Conservation (phyloP, 2,888 invertebrate genomes). For the Drosophila imparisetae region DNA sequence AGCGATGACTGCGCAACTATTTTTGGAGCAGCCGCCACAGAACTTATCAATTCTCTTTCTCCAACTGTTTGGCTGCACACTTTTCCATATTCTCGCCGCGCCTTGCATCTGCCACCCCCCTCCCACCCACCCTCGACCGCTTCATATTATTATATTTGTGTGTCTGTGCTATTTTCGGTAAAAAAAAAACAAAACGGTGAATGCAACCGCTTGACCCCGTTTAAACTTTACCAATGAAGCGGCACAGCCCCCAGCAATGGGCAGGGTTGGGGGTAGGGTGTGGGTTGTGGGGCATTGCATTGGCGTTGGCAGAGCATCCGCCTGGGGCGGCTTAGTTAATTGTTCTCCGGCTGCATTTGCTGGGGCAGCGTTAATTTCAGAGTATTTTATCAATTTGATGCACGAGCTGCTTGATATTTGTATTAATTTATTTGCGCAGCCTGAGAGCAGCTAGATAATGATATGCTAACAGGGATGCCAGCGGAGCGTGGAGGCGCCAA, state of each 20-base stretch:
- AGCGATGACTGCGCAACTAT: constrained; percentile 63
- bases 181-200: constrained; percentile 45
- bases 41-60: constrained; percentile 55
- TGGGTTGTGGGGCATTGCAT: neutral
- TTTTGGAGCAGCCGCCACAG: constrained; percentile 63
- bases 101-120: neutral
- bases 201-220: constrained; percentile 80
- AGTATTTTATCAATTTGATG: constrained; percentile 63
- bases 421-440: constrained; percentile 70
- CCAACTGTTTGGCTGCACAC: constrained; percentile 35
- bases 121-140: constrained; percentile 5
- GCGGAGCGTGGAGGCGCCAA: constrained; percentile 4
- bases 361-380: constrained; percentile 34
- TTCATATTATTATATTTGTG: constrained; percentile 64
- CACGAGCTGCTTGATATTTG: constrained; percentile 55
- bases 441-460: constrained; percentile 29
- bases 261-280: neutral
- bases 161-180: constrained; percentile 73
- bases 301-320: constrained; percentile 19
- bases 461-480: neutral
- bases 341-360: constrained; percentile 35
- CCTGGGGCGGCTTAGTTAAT: constrained; percentile 37
- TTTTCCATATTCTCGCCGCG: constrained; percentile 7
- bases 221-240: constrained; percentile 62
- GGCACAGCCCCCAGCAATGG: neutral